Evolutionary conservation across 2,888 invertebrate genomes (phyloP), one percentile per base, ranked within the genome.

Genomic region (Labia minor): DNA sequence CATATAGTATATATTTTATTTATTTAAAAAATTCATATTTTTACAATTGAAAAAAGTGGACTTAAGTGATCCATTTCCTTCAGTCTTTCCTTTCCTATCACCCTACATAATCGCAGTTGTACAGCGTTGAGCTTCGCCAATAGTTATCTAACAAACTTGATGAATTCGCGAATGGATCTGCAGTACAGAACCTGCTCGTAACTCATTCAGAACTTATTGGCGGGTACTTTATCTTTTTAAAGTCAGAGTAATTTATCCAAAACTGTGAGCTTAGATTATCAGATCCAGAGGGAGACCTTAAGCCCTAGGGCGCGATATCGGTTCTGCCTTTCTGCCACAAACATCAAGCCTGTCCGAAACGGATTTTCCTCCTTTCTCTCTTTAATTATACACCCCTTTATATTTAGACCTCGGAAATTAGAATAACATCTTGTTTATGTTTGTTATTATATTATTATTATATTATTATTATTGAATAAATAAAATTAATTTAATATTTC

Each of bases 191-290:
- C 49, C 49, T 14, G 49, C 8, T 49, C 49, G n/a, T 49, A 49
- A 49, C n/a, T 49, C 49, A 49, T 49, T 49, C 49, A 49, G 49
- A 49, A 49, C 49, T 49, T 49, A 49, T 49, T 49, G 49, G 49
- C 49, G 49, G 49, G 49, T 49, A 14, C 49, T 49, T 49, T 49
- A 49, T 49, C 49, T 49, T 49, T 49, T 49, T 49, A 49, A 49
- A 49, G 49, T 49, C 49, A 49, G 49, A 16, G 49, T 16, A 49
- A 49, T 49, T 49, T 49, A 49, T 49, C 49, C 49, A 14, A 49
- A 49, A 49, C 49, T 49, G 49, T 49, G 49, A n/a, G 49, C 16
- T 49, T 3, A 14, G 49, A 49, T 49, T 49, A 49, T 49, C 49
- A 49, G 49, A 49, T 49, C n/a, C 2, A 4, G 16, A 49, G 49